phyloP scores from a whole-genome alignment of 2,113 vertebrate genomes.

The Girardinichthys multiradiatus region DNA sequence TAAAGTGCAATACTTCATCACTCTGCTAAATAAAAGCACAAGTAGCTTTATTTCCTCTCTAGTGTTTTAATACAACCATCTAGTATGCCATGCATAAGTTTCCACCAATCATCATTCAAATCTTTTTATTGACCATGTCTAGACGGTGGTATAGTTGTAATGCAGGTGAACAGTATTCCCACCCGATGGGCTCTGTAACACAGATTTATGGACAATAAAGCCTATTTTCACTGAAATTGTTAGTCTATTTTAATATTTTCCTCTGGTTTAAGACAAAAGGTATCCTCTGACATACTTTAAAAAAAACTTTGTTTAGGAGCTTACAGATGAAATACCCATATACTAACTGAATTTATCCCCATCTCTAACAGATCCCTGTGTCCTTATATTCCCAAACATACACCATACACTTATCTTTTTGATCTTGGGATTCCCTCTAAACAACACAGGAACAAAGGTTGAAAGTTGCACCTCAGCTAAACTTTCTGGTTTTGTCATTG shows the following conservation, averaged over 20 bases:
- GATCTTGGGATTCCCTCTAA: no score
- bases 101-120: conserved; percentile 13
- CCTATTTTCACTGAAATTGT: conserved; percentile 43
- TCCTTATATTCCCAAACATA: no score
- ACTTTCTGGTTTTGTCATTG: no score
- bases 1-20: conserved; percentile 61
- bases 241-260: neutral
- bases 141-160: conserved; percentile 20
- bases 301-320: no score
- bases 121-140: conserved; percentile 23
- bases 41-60: conserved; percentile 22
- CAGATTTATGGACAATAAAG: conserved; percentile 72
- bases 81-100: conserved; percentile 17
- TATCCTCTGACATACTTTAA: no score
- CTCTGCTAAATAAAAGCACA: conserved; percentile 34
- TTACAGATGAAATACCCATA: no score
- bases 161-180: conserved; percentile 31
- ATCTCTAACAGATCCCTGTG: no score
- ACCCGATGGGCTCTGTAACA: conserved; percentile 45
- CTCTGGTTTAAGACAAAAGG: no score
- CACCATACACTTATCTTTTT: no score
- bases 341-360: no score
- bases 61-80: conserved; percentile 13
- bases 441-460: no score
- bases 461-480: no score